Evolutionary conservation across 2,888 invertebrate species (phyloP), one percentile per base, ranked within the genome.

Genomic region (Augiades crinisus): DNA sequence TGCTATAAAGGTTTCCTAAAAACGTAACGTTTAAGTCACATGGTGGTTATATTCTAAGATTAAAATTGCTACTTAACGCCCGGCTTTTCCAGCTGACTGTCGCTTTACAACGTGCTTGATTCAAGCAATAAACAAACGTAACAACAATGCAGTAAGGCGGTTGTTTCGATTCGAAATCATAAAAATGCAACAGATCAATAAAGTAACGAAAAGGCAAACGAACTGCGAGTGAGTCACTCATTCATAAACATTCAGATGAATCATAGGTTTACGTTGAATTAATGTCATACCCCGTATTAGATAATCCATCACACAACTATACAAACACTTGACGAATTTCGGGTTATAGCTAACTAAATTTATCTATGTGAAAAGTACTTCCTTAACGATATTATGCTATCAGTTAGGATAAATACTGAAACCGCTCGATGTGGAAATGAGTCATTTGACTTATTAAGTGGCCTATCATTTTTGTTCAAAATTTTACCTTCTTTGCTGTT

Each of bases 151-250:
- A 41, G 24, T 4, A 40, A 24, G 10, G 41, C 24, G 17, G 16
- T 16, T 27, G 17, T 38, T 52, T 47, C 12, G 27, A 13, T 40
- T 40, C 7, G 5, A 10, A 13, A 41, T 41, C 27, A 10, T 46
- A 27, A 47, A 24, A 37, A 38, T 36, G 31, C 40, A 47, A 30
- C 38, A 43, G 5, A 21, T 10, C 10, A 38, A 21, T 44, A n/a
- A 37, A 19, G 14, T 19, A 47, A 40, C 22, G 30, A 47, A 49
- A 47, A 77, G 81, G 81, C 78, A 73, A 79, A 78, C 65, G 80
- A 81, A 80, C 78, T 72, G 65, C 82, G 83, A 81, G 59, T 83
- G 83, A 81, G 59, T 83, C 80, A 82, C 52, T 57, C 58, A 63
- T 64, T 65, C 73, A 72, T 70, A 75, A 75, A 69, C 70, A 71